These are phyloP conservation scores for Palloptera scutellata DNA, from an alignment of 2,888 invertebrate genomes.

Conservation along the genomic window DNA sequence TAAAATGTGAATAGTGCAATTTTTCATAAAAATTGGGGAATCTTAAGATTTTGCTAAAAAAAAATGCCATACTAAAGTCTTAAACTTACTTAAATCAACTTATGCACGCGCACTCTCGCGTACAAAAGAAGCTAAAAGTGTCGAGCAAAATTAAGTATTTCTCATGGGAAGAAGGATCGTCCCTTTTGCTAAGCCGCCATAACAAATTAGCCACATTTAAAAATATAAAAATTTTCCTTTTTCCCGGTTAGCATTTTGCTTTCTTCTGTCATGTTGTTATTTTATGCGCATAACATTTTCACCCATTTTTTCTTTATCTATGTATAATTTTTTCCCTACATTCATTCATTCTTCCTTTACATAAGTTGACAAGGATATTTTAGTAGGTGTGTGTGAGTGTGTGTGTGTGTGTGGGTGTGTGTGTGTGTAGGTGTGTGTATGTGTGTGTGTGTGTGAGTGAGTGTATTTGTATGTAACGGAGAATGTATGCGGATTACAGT, in stretches of 20 bases:
- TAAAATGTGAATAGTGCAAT: too few relatives aligned
- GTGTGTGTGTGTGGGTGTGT: constrained; percentile 3
- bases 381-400: neutral
- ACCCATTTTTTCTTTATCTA: constrained; percentile 14
- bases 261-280: neutral
- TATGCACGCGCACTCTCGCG: too few relatives aligned
- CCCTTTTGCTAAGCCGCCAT: constrained; percentile 2
- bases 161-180: too few relatives aligned
- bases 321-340: neutral
- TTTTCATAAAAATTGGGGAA: too few relatives aligned
- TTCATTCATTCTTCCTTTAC: neutral
- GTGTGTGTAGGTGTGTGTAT: neutral
- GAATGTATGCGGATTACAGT: neutral
- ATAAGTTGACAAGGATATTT: neutral
- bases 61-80: too few relatives aligned
- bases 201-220: constrained; percentile 31
- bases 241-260: constrained; percentile 13
- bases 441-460: constrained; percentile 9
- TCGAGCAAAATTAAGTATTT: too few relatives aligned
- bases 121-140: too few relatives aligned
- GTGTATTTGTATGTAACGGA: too few relatives aligned
- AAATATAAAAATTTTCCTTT: constrained; percentile 29
- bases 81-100: too few relatives aligned
- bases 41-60: too few relatives aligned
- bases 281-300: neutral